Evolutionary conservation across 2,888 invertebrate genomes (phyloP).

Genomic region (Plemyria rubiginata): DNA sequence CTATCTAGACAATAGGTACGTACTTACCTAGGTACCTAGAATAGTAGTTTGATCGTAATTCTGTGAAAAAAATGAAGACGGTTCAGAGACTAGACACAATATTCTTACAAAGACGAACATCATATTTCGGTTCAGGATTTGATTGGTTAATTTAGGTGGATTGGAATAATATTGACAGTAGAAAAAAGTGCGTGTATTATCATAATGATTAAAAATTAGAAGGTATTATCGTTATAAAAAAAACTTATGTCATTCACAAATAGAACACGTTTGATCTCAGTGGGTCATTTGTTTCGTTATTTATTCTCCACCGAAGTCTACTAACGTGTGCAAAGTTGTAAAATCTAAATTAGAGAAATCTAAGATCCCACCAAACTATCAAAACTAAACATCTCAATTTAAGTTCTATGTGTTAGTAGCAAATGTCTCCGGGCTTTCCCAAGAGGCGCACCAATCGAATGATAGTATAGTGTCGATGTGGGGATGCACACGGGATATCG

Average conservation of each 20-base stretch:
- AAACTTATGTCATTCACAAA: too few relatives aligned
- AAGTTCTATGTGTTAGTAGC: neutral
- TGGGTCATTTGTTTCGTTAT: too few relatives aligned
- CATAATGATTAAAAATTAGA: too few relatives aligned
- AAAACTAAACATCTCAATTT: neutral
- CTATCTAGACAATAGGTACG: constrained; percentile 25
- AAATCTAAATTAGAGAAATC: neutral
- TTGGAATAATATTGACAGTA: too few relatives aligned
- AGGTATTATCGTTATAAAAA: too few relatives aligned
- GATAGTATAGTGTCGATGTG: neutral
- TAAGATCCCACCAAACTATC: neutral
- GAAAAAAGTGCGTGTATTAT: too few relatives aligned
- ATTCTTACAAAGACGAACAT: neutral
- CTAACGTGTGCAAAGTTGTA: too few relatives aligned
- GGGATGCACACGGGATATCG: neutral
- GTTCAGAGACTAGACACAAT: neutral
- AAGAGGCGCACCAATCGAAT: neutral
- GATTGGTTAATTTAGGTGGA: too few relatives aligned
- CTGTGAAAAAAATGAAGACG: neutral
- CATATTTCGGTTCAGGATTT: too few relatives aligned
- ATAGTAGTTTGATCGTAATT: constrained; percentile 3
- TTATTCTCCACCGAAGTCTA: too few relatives aligned
- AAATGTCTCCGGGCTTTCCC: neutral
- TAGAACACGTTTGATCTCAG: too few relatives aligned
- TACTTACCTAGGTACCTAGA: constrained; percentile 1